Evolutionary conservation across 1,140 invertebrate genomes (phyloP).

Genomic region (Drosophila tsacasi): DNA sequence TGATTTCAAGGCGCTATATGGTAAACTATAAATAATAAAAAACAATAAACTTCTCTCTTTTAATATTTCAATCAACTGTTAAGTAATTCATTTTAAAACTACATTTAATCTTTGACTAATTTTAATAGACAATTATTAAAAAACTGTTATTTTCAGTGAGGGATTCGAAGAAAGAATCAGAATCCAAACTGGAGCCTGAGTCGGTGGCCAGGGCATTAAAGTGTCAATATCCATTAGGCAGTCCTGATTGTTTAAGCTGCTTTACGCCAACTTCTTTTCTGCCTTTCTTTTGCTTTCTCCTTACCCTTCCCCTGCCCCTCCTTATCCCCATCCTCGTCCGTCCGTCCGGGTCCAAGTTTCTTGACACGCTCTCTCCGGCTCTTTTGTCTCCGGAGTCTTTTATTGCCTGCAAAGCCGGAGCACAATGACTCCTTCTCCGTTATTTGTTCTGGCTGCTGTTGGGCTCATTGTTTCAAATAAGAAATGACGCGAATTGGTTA

Average conservation of each 20-base stretch:
- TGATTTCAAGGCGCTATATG: neutral
- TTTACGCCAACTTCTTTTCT: slow-evolving; percentile 81
- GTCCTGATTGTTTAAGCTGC: slow-evolving; percentile 82
- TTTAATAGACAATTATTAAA: neutral
- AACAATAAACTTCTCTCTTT: neutral
- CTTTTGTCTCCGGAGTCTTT: slow-evolving; percentile 66
- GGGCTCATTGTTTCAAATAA: slow-evolving; percentile 82
- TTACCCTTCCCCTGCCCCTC: slow-evolving; percentile 19
- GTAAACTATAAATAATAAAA: neutral
- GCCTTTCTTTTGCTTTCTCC: slow-evolving; percentile 41
- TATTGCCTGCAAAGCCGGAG: slow-evolving; percentile 64
- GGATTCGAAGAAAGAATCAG: slow-evolving; percentile 20
- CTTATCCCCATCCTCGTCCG: neutral
- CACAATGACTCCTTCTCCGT: slow-evolving; percentile 70
- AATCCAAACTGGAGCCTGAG: slow-evolving; percentile 28
- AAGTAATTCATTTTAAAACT: neutral
- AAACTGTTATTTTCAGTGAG: slow-evolving; percentile 6
- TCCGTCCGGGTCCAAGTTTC: slow-evolving; percentile 37
- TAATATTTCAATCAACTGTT: neutral
- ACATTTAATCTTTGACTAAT: fast-evolving
- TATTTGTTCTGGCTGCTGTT: slow-evolving; percentile 65
- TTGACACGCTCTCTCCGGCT: slow-evolving; percentile 50
- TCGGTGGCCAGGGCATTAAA: slow-evolving; percentile 72
- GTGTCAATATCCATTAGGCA: slow-evolving; percentile 83
- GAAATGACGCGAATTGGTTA: slow-evolving; percentile 82